Conservation (phyloP, 2,888 invertebrate genomes). For the Steinernema scapterisci region DNA sequence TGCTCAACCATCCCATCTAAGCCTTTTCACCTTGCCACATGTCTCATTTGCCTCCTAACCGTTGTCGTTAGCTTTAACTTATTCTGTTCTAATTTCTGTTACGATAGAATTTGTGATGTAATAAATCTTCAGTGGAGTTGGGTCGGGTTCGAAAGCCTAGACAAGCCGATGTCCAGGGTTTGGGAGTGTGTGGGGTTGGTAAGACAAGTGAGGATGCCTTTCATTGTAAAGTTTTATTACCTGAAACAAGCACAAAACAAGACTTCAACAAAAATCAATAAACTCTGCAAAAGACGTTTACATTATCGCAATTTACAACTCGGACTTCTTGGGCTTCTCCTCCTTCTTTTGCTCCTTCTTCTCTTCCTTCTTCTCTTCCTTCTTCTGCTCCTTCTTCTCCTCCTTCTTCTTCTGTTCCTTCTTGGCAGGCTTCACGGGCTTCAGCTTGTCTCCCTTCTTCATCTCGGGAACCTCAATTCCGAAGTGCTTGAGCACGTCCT, state of each 20-base stretch:
- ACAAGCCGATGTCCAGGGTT: no score
- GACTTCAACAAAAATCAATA: constrained; percentile 15
- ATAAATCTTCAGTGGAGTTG: no score
- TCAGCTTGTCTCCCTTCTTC: constrained; percentile 63
- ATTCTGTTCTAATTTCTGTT: no score
- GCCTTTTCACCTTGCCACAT: neutral
- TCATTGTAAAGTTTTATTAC: neutral
- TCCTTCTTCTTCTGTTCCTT: constrained; percentile 39
- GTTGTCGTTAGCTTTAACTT: no score
- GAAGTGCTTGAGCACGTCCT: constrained; percentile 61
- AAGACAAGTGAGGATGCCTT: no score
- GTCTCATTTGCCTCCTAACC: no score
- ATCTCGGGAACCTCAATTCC: constrained; percentile 61
- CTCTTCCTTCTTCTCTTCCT: constrained; percentile 46
- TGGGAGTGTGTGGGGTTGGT: no score
- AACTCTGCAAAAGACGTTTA: constrained; percentile 17
- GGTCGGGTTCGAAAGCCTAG: no score
- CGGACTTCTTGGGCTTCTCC: constrained; percentile 38
- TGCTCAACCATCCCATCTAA: constrained; percentile 66
- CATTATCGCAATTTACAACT: constrained; percentile 36
- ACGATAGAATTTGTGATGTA: no score
- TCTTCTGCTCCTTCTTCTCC: constrained; percentile 52
- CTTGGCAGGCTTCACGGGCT: constrained; percentile 53
- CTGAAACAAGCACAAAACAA: neutral
- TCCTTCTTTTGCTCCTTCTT: constrained; percentile 41